Evolutionary conservation across 2,797 vertebrate genomes (phyloP).

Genomic region (Ceyx erithaca): DNA sequence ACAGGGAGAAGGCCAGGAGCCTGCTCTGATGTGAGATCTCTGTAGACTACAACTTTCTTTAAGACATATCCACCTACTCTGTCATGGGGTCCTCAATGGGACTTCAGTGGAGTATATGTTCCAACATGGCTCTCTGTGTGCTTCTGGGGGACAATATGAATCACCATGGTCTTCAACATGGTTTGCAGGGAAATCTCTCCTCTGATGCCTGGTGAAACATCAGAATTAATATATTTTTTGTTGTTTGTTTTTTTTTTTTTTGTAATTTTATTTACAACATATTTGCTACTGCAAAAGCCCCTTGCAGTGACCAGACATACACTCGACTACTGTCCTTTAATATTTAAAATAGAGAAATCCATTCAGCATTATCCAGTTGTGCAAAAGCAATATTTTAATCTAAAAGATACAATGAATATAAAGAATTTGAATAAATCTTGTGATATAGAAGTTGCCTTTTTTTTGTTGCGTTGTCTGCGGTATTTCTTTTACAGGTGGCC

Average conservation of each 20-base stretch:
- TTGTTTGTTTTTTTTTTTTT: no score
- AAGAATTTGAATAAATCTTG: not conserved
- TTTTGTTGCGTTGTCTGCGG: not conserved
- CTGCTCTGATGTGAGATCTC: not conserved
- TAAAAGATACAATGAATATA: not conserved
- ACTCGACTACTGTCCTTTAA: not conserved
- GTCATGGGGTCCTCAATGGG: rapidly evolving
- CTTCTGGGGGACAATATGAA: not conserved
- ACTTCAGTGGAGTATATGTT: not conserved
- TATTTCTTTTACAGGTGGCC: not conserved
- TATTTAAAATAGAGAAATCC: not conserved
- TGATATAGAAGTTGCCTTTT: not conserved
- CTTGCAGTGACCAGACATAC: not conserved
- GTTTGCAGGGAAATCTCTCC: not conserved
- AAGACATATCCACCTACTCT: not conserved
- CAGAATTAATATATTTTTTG: not conserved
- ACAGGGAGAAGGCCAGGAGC: not conserved
- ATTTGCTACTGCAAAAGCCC: not conserved
- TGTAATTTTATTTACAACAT: not conserved
- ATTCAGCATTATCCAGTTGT: not conserved
- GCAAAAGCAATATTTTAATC: not conserved
- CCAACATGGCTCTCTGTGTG: not conserved
- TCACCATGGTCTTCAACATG: not conserved
- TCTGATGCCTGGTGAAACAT: not conserved
- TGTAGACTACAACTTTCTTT: not conserved